These are phyloP conservation scores for Lathronympha strigana DNA, from an alignment of 2,888 invertebrate species.

Conservation along the genomic window DNA sequence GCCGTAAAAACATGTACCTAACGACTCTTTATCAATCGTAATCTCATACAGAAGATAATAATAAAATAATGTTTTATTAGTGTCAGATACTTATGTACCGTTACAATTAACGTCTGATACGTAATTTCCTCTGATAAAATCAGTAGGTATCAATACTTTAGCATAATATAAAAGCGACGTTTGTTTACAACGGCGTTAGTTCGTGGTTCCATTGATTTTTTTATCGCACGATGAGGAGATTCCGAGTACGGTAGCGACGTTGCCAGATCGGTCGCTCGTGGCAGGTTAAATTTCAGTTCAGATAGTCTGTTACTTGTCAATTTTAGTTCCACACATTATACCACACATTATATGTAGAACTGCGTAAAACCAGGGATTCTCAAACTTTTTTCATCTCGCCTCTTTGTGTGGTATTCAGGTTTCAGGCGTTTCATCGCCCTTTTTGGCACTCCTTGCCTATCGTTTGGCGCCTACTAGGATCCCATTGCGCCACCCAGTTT, in stretches of 20 bases:
- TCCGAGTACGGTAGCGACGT: slow-evolving; percentile 3
- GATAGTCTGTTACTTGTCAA: slow-evolving; percentile 1
- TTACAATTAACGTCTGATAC: not conserved
- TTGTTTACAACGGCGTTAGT: not conserved
- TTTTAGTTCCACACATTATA: slow-evolving; percentile 10
- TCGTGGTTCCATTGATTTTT: slow-evolving; percentile 14
- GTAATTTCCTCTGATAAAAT: not conserved
- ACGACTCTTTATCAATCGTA: no score
- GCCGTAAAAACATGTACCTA: no score
- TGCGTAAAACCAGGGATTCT: not conserved
- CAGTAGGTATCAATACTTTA: slow-evolving; percentile 1
- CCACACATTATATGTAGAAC: slow-evolving; percentile 3
- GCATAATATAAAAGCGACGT: slow-evolving; percentile 1
- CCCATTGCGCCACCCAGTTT: no score
- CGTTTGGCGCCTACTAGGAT: no score
- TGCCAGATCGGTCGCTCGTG: slow-evolving; percentile 13
- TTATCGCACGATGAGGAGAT: slow-evolving; percentile 9
- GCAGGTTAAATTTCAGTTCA: slow-evolving; percentile 15
- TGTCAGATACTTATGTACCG: no score
- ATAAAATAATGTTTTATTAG: no score
- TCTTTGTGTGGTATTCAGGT: not conserved
- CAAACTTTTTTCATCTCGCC: not conserved
- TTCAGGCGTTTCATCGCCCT: no score
- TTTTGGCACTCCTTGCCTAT: no score
- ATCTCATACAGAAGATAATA: no score